A percentile compares a stretch with the other conserved stretches of the same genome.
Evolutionary conservation across 2,113 vertebrate genomes (phyloP).

Genomic region (Nycticorax nycticorax): DNA sequence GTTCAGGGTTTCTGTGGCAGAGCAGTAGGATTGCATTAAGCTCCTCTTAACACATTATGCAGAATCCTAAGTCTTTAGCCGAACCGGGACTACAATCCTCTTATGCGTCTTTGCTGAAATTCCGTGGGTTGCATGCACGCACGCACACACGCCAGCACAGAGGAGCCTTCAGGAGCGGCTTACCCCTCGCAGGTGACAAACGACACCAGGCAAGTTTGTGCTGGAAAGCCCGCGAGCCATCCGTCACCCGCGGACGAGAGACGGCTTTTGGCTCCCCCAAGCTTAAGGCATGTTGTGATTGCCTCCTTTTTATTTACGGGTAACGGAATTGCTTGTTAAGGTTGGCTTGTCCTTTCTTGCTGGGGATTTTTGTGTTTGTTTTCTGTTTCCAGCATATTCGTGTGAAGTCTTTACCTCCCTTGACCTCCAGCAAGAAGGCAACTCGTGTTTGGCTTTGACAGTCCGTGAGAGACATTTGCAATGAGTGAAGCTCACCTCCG

Average conservation of each 20-base stretch:
- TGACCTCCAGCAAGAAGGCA: slow-evolving; percentile 24
- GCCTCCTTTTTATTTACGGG: slow-evolving; percentile 36
- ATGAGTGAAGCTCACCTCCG: fast-evolving
- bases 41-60: slow-evolving; percentile 60
- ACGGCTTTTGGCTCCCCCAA: slow-evolving; percentile 7
- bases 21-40: slow-evolving; percentile 65
- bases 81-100: slow-evolving; percentile 60
- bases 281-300: background rate
- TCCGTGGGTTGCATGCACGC: slow-evolving; percentile 46
- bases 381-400: slow-evolving; percentile 16
- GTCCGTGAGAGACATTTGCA: background rate
- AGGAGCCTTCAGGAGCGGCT: slow-evolving; percentile 45
- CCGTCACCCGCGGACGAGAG: background rate
- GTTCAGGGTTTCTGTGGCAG: slow-evolving; percentile 57
- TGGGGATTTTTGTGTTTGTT: slow-evolving; percentile 32
- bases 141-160: slow-evolving; percentile 50
- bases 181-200: slow-evolving; percentile 45
- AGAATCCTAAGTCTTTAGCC: slow-evolving; percentile 60
- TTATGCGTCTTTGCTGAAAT: slow-evolving; percentile 63
- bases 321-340: slow-evolving; percentile 26
- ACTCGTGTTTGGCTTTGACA: background rate
- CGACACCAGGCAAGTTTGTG: slow-evolving; percentile 14
- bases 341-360: slow-evolving; percentile 61
- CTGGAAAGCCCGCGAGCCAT: slow-evolving; percentile 21
- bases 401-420: slow-evolving; percentile 33